A percentile compares a stretch with the other conserved stretches of the same genome.
These are phyloP conservation scores for Machimus rusticus DNA, from an alignment of 2,888 invertebrate species.

Conservation along the genomic window DNA sequence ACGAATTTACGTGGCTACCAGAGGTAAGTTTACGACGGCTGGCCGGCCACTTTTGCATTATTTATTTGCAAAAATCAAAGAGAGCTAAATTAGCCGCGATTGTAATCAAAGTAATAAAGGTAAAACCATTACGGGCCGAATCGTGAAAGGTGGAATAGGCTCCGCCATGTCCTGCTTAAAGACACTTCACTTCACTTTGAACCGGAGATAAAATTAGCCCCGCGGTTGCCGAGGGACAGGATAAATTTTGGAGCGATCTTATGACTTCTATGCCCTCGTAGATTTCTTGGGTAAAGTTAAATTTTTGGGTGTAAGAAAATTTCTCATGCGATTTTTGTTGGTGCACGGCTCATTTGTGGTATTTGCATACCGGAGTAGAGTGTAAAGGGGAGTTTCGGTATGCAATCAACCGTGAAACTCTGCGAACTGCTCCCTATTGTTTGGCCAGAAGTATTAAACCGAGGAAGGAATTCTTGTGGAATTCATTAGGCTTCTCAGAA, in stretches of 20 bases:
- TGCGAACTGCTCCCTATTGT: neutral
- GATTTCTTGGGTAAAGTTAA: neutral
- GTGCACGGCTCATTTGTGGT: neutral
- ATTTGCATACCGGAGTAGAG: conserved; percentile 1
- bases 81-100: neutral
- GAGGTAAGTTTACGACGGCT: neutral
- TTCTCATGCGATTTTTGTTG: neutral
- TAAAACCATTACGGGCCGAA: neutral
- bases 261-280: neutral
- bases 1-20: neutral
- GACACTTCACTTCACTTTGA: neutral
- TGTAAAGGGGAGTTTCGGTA: neutral
- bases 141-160: neutral
- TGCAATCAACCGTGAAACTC: neutral
- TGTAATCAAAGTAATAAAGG: neutral
- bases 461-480: neutral
- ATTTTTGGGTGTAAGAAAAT: neutral
- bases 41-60: neutral
- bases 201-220: neutral
- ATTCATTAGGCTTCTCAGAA: neutral
- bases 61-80: neutral
- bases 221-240: neutral
- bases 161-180: neutral
- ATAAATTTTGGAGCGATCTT: neutral
- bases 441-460: neutral